Conservation (phyloP, 2,113 vertebrate genomes). For the Gasterosteus nipponicus region DNA sequence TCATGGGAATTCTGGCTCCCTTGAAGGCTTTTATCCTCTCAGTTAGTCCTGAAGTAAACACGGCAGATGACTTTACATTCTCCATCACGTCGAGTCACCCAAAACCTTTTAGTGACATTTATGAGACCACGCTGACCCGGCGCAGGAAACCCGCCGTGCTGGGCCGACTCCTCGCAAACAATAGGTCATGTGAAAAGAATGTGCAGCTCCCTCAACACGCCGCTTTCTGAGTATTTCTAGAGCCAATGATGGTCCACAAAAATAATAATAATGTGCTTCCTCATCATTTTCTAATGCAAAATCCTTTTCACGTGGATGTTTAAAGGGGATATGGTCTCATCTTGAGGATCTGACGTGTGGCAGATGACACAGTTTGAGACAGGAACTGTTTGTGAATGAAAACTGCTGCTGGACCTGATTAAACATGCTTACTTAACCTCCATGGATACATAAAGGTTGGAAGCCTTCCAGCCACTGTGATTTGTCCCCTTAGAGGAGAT, state of each 20-base stretch:
- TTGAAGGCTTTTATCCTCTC: constrained; percentile 19
- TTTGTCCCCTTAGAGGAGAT: constrained; percentile 16
- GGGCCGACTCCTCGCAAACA: constrained; percentile 29
- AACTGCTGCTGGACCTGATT: constrained; percentile 29
- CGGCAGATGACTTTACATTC: neutral
- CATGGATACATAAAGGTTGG: constrained; percentile 28
- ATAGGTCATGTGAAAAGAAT: constrained; percentile 57
- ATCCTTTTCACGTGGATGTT: neutral
- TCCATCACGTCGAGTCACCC: constrained; percentile 43
- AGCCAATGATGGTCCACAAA: neutral
- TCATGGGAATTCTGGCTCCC: constrained; percentile 28
- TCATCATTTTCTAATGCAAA: neutral
- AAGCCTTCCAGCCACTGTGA: constrained; percentile 10
- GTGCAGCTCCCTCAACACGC: neutral
- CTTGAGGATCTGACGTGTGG: neutral
- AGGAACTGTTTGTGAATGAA: constrained; percentile 20
- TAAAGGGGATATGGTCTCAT: neutral
- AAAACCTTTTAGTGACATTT: constrained; percentile 63
- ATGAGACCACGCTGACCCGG: constrained; percentile 53
- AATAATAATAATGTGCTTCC: neutral
- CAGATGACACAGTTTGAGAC: constrained; percentile 6
- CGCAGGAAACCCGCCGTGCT: constrained; percentile 32
- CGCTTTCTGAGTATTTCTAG: constrained; percentile 20
- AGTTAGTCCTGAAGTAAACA: constrained; percentile 28
- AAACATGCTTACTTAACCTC: constrained; percentile 28